Evolutionary conservation across 2,888 invertebrate genomes (phyloP).

Genomic region (Eupithecia subfuscata): DNA sequence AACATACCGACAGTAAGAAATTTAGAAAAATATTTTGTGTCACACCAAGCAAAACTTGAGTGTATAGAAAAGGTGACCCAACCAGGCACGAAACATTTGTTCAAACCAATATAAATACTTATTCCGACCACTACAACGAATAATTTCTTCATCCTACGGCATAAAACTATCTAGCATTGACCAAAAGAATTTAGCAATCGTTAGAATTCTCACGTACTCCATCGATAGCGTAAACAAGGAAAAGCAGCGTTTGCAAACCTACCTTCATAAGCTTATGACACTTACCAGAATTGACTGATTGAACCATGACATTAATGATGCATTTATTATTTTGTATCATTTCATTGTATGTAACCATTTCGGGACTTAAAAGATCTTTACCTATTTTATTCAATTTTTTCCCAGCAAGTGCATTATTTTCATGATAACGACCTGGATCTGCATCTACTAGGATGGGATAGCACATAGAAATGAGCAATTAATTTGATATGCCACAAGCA

Average conservation of each 20-base stretch:
- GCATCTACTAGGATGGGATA: not conserved
- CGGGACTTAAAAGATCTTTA: not conserved
- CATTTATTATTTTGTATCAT: not conserved
- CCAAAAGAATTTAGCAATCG: conserved; percentile 22
- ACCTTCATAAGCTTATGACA: not conserved
- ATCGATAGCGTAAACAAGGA: not conserved
- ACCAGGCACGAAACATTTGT: conserved; percentile 9
- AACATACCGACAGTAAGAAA: not conserved
- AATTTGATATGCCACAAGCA: conserved; percentile 1
- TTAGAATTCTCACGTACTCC: conserved; percentile 20
- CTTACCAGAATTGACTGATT: not conserved
- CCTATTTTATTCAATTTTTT: not conserved
- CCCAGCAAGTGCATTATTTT: not conserved
- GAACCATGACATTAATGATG: not conserved
- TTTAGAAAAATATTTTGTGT: not conserved
- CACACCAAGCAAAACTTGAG: not conserved
- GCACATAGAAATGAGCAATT: not conserved
- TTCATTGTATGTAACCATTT: not conserved
- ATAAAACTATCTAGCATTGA: conserved; percentile 26
- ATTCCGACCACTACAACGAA: not conserved
- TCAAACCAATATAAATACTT: conserved; percentile 6
- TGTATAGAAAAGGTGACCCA: not conserved
- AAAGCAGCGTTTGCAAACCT: not conserved
- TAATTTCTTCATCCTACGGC: conserved; percentile 18
- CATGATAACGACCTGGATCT: not conserved